phyloP scores from a whole-genome alignment of 2,113 vertebrate genomes.

The Chaetorhynchus papuensis region DNA sequence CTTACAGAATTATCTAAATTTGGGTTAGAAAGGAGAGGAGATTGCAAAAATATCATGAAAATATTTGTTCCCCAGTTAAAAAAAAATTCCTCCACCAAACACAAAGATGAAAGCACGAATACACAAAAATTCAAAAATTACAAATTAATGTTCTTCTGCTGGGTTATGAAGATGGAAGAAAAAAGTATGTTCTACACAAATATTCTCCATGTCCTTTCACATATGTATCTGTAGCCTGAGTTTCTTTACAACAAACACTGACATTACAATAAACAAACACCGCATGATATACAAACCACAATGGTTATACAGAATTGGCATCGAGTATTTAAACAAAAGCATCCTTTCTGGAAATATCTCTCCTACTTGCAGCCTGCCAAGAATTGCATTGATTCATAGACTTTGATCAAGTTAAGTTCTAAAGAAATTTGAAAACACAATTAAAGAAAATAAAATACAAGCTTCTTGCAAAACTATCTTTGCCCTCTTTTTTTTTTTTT shows the following conservation, averaged over 20 bases:
- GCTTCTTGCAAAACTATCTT: background rate
- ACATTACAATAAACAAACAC: constrained; percentile 26
- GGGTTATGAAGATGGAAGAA: background rate
- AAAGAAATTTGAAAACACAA: background rate
- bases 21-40: background rate
- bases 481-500: background rate
- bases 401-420: background rate
- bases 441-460: background rate
- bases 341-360: constrained; percentile 47
- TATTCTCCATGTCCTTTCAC: background rate
- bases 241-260: constrained; percentile 28
- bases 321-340: constrained; percentile 46
- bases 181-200: background rate
- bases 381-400: background rate
- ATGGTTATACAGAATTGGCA: constrained; percentile 4
- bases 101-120: background rate
- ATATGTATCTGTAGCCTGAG: background rate
- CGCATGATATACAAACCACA: constrained; percentile 2
- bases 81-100: background rate
- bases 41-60: background rate
- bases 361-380: constrained; percentile 2
- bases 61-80: background rate
- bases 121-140: background rate
- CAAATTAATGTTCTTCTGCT: background rate
- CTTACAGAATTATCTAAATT: background rate